Evolutionary conservation across 2,113 vertebrate species (phyloP).

Genomic region (Engystomops pustulosus): DNA sequence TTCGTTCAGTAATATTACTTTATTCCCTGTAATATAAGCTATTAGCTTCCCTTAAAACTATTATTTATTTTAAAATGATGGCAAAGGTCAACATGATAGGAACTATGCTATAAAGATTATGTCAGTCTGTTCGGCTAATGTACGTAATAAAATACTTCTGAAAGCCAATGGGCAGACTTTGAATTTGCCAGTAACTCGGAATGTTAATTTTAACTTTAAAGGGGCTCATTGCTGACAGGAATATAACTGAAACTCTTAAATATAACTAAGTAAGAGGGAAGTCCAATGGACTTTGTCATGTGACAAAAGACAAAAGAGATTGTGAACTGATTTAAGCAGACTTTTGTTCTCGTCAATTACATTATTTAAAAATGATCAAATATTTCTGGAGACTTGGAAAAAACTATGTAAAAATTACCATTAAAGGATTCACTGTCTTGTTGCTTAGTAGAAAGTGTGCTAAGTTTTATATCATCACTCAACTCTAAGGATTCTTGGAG

Average conservation of each 20-base stretch:
- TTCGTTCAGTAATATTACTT: constrained; percentile 16
- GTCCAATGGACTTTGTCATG: background rate
- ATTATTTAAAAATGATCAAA: background rate
- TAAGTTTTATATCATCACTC: too few species aligned
- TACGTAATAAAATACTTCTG: constrained; percentile 43
- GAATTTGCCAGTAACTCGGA: constrained; percentile 32
- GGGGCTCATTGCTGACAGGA: background rate
- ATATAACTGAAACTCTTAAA: background rate
- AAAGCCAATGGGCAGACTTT: constrained; percentile 32
- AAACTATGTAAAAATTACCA: too few species aligned
- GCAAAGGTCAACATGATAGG: constrained; percentile 5
- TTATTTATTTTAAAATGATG: constrained; percentile 5
- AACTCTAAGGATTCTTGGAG: too few species aligned
- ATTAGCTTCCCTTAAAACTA: constrained; percentile 23
- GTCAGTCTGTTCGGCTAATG: constrained; percentile 31
- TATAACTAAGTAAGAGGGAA: constrained; percentile 35
- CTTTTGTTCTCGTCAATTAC: constrained; percentile 26
- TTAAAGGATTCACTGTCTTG: background rate
- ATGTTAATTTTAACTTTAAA: constrained; percentile 42
- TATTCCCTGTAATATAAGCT: constrained; percentile 10
- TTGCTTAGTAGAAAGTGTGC: too few species aligned
- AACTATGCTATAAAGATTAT: constrained; percentile 30
- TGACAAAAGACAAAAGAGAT: constrained; percentile 36
- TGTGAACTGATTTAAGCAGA: constrained; percentile 20
- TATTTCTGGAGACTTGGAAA: background rate